phyloP scores from a whole-genome alignment of 2,113 vertebrate species.

The Paraplagusia blochii region DNA sequence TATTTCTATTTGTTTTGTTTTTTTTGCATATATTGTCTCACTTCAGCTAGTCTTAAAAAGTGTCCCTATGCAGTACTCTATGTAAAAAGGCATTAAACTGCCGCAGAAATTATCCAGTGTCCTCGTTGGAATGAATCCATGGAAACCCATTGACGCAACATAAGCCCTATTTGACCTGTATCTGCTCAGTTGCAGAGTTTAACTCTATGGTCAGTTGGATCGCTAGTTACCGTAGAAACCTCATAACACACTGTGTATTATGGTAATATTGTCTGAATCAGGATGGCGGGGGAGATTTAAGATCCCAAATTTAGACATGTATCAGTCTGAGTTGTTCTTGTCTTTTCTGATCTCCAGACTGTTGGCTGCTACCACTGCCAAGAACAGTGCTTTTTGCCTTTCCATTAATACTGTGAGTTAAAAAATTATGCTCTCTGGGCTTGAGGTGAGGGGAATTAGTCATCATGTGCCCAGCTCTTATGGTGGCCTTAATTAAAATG shows the following conservation, averaged over 20 bases:
- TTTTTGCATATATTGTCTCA: conserved; percentile 27
- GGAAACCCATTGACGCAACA: conserved; percentile 63
- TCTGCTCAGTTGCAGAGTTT: conserved; percentile 64
- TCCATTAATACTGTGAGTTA: conserved; percentile 38
- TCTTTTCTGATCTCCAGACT: conserved; percentile 22
- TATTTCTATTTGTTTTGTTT: conserved; percentile 25
- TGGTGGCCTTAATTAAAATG: conserved; percentile 63
- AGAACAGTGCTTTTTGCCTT: conserved; percentile 29
- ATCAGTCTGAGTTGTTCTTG: conserved; percentile 20
- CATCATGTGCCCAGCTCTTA: conserved; percentile 45
- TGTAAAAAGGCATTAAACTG: conserved; percentile 41
- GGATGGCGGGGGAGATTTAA: conserved; percentile 3
- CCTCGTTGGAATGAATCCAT: conserved; percentile 35
- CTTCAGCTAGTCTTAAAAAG: conserved; percentile 28
- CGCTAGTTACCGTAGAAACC: conserved; percentile 68
- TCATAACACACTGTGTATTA: conserved; percentile 28
- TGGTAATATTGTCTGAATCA: conserved; percentile 22
- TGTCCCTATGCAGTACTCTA: conserved; percentile 31
- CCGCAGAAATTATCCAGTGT: conserved; percentile 17
- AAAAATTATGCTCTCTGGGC: conserved; percentile 55
- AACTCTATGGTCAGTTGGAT: conserved; percentile 44
- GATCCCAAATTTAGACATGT: conserved; percentile 22
- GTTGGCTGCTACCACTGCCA: conserved; percentile 8
- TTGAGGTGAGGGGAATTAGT: conserved; percentile 54
- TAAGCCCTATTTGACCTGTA: conserved; percentile 62